Conservation (phyloP, 2,888 invertebrate species). For the Therioaphis trifolii region DNA sequence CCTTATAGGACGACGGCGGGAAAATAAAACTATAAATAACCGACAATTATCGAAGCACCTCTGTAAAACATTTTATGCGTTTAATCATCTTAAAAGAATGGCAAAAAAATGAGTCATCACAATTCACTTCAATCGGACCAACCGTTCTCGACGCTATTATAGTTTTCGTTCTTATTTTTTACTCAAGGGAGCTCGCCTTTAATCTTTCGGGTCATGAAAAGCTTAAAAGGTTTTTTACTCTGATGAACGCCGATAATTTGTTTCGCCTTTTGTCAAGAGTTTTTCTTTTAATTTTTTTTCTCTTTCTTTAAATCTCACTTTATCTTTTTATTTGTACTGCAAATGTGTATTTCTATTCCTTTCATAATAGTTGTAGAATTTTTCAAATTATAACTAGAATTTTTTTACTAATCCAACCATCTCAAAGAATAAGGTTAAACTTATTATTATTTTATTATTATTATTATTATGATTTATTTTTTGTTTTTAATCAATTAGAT, state of each 20-base stretch:
- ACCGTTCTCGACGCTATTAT: constrained; percentile 14
- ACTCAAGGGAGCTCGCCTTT: constrained; percentile 30
- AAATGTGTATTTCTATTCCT: not conserved
- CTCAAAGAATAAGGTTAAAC: not conserved
- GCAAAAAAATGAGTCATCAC: constrained; percentile 34
- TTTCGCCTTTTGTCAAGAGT: constrained; percentile 42
- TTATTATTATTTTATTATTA: too few species aligned
- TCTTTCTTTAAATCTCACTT: not conserved
- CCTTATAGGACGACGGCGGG: not conserved
- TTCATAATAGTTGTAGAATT: not conserved
- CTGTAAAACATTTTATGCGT: not conserved
- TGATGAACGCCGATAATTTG: constrained; percentile 46
- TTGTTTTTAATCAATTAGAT: not conserved
- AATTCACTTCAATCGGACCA: constrained; percentile 21
- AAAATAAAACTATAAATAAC: constrained; percentile 30
- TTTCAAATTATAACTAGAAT: not conserved
- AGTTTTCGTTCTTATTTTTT: constrained; percentile 33
- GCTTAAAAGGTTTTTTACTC: constrained; percentile 47
- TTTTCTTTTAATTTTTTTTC: constrained; percentile 18
- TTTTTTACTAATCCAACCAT: not conserved
- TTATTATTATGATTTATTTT: not conserved
- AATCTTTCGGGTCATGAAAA: constrained; percentile 55
- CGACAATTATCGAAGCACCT: constrained; percentile 30
- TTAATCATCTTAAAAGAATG: constrained; percentile 37
- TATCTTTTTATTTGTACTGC: not conserved